phyloP scores from a whole-genome alignment of 2,797 vertebrate species.

The Anabacerthia variegaticeps region DNA sequence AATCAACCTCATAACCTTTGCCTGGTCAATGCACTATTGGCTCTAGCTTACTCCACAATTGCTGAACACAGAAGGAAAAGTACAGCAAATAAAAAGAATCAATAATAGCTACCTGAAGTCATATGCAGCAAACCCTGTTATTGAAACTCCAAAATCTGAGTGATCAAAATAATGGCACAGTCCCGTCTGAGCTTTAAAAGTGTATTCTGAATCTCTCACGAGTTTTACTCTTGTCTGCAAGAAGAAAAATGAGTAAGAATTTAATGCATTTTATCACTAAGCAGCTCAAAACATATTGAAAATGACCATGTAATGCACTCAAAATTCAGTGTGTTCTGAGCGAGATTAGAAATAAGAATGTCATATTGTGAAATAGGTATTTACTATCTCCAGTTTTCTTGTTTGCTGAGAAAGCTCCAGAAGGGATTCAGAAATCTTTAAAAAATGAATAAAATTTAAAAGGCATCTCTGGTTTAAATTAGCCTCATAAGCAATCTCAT shows the following conservation, averaged over 20 bases:
- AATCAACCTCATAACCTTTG: neutral
- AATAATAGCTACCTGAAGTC: slow-evolving; percentile 83
- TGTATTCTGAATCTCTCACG: slow-evolving; percentile 83
- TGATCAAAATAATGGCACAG: slow-evolving; percentile 83
- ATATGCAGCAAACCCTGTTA: slow-evolving; percentile 81
- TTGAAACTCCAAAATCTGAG: slow-evolving; percentile 78
- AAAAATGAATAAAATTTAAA: neutral
- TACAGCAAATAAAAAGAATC: slow-evolving; percentile 11
- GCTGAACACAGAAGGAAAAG: neutral
- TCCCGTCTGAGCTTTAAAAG: slow-evolving; percentile 84
- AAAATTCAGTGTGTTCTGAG: neutral
- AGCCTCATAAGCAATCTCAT: neutral
- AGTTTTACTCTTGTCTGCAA: slow-evolving; percentile 85
- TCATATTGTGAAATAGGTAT: neutral
- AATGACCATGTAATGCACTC: neutral
- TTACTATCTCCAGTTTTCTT: neutral
- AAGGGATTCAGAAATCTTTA: neutral
- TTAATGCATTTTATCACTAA: neutral
- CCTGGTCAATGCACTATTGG: neutral
- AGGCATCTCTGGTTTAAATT: neutral
- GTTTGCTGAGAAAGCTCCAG: neutral
- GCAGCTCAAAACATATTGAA: neutral
- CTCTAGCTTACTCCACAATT: neutral
- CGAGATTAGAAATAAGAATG: neutral
- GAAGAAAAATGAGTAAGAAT: neutral